Base-by-base conservation (phyloP, 1,140 invertebrate genomes). In the Cotesia vestalis region DNA sequence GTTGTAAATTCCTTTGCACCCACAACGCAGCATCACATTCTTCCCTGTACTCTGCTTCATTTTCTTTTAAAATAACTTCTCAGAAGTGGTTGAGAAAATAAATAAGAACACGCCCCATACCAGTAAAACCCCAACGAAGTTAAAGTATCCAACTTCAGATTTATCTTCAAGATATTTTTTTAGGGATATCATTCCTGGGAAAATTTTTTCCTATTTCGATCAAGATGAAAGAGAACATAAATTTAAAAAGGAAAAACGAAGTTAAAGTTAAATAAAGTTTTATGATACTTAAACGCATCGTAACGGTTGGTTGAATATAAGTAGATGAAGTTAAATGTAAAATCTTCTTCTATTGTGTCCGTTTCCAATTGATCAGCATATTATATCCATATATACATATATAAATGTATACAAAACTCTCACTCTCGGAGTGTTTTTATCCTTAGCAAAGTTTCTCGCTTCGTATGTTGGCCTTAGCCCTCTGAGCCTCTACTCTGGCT, bases 401-500 rank as follows among this genome's bases (percentile, higher is more conserved):
- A 52, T 52, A 52, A 27, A 27, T 20, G 12, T 14, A 60, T 63
- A 66, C 57, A 51, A 35, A 68, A 68, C 60, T 68, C 71, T 60
- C 55, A 35, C 57, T 66, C 63, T 61, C 69, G 12, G 4, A 51
- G 38, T 70, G 27, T 53, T 27, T 62, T 67, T 73, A 38, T 63
- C n/a, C 20, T 69, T 66, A 57, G 70, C 14, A 17, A 69, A 35
- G 46, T 34, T 60, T 52, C 53, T 69, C 35, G 53, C 51, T 57
- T 69, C 66, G 36, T 69, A 52, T 35, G 61, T 14, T 46, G 52
- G 36, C 27, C 51, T 69, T 61, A 62, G 57, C 73, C 73, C 73
- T 71, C 73, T 73, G 69, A 52, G 36, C 27, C 27, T 27, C 27
- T 27, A 27, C 27, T 27, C 27, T 27, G 27, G 27, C 27, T 27